Conservation (phyloP, 2,113 vertebrate species). For the Xenus cinereus region DNA sequence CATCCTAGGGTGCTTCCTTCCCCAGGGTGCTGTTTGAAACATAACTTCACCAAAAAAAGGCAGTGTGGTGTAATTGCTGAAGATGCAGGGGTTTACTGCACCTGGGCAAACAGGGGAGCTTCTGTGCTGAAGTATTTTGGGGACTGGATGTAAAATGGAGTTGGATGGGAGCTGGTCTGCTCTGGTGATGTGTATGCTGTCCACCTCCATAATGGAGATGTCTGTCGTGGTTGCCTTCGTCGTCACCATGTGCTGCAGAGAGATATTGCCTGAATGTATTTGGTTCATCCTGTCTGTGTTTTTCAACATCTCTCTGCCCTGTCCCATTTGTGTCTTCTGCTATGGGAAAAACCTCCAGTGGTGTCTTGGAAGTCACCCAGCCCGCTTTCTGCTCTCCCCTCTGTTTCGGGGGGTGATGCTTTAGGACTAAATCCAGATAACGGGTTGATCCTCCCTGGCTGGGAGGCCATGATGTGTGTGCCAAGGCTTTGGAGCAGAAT, state of each 20-base stretch:
- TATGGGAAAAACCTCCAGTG: not conserved
- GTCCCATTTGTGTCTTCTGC: not conserved
- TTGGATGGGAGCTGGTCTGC: not conserved
- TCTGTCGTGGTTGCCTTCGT: not conserved
- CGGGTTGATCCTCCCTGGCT: not conserved
- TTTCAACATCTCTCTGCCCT: not conserved
- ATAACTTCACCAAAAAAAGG: not conserved
- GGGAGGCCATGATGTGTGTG: not conserved
- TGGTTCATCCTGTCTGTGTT: not conserved
- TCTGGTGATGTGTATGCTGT: fast-evolving
- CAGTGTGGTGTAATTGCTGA: not conserved
- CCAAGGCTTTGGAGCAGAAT: not conserved
- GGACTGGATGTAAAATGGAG: not conserved
- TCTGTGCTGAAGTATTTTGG: not conserved
- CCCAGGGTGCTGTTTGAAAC: not conserved
- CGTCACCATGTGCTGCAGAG: fast-evolving
- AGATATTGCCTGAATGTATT: not conserved
- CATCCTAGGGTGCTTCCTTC: not conserved
- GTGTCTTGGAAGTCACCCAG: not conserved
- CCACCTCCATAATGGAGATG: fast-evolving
- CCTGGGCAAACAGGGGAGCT: not conserved
- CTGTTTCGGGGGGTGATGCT: not conserved
- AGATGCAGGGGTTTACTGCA: not conserved
- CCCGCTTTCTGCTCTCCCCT: not conserved
- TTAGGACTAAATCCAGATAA: not conserved